These are phyloP conservation scores for Tetrapedia diversipes DNA, from an alignment of 2,888 invertebrate genomes.

Conservation along the genomic window DNA sequence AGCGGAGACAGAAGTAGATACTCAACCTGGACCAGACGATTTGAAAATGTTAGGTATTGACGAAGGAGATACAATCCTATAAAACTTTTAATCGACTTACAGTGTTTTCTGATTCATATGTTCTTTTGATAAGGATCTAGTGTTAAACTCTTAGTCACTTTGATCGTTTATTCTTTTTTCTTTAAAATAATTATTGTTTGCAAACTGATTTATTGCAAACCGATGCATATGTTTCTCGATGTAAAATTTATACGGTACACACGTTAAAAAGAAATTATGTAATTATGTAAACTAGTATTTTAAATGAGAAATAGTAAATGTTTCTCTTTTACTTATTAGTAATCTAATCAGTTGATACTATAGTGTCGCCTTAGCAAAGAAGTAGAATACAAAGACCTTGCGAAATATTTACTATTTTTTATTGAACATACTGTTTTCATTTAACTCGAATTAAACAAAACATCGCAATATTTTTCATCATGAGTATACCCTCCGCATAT, in stretches of 20 bases:
- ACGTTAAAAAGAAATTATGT: constrained; percentile 24
- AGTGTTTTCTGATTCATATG: background rate
- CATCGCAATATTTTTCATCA: too few relatives aligned
- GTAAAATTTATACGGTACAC: constrained; percentile 25
- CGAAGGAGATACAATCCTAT: constrained; percentile 87
- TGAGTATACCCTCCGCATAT: background rate
- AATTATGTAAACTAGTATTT: constrained; percentile 42
- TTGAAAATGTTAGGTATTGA: constrained; percentile 94
- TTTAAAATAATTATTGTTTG: background rate
- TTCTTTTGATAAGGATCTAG: constrained; percentile 25
- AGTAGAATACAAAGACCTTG: background rate
- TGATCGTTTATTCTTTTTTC: background rate
- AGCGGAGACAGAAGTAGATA: constrained; percentile 73
- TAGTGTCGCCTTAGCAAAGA: background rate
- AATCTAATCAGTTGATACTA: background rate
- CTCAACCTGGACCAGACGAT: constrained; percentile 87
- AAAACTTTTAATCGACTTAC: constrained; percentile 53
- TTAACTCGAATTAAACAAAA: too few relatives aligned
- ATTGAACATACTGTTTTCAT: constrained; percentile 31
- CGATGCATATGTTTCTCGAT: constrained; percentile 8
- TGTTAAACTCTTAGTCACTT: constrained; percentile 2
- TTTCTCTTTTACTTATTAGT: constrained; percentile 17
- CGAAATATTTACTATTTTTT: constrained; percentile 47
- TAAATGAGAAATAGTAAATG: constrained; percentile 46
- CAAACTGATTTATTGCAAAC: constrained; percentile 1